Conservation (phyloP, 2,888 invertebrate species). For the Hyles lineata region DNA sequence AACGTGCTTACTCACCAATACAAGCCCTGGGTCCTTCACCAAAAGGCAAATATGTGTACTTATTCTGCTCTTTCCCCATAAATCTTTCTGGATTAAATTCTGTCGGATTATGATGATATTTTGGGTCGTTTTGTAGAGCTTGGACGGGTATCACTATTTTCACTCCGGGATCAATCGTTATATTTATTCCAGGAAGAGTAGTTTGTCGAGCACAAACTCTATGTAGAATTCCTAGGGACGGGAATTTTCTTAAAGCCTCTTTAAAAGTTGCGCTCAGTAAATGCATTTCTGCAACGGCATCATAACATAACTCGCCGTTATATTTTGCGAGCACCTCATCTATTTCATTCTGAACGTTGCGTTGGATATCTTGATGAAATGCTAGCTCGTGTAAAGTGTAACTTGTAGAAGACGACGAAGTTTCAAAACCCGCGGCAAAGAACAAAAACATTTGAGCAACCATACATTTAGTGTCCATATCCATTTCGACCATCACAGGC, state of each 20-base stretch:
- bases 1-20: constrained; percentile 55
- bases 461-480: constrained; percentile 56
- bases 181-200: constrained; percentile 54
- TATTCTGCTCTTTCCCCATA: constrained; percentile 42
- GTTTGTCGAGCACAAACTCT: constrained; percentile 57
- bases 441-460: constrained; percentile 68
- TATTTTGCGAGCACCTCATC: constrained; percentile 60
- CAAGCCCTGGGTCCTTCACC: constrained; percentile 68
- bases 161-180: constrained; percentile 65
- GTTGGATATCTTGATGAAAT: constrained; percentile 66
- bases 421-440: constrained; percentile 77
- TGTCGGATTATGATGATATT: constrained; percentile 62
- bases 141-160: constrained; percentile 63
- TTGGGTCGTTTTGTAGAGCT: constrained; percentile 64
- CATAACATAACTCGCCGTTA: constrained; percentile 63
- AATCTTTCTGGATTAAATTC: constrained; percentile 64
- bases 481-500: constrained; percentile 55
- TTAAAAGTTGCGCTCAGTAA: constrained; percentile 61
- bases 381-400: constrained; percentile 69
- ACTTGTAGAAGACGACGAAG: constrained; percentile 73
- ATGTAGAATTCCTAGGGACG: constrained; percentile 58
- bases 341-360: constrained; percentile 66
- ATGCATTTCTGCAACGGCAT: constrained; percentile 62
- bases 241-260: constrained; percentile 64
- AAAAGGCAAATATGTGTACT: constrained; percentile 62